phyloP scores from a whole-genome alignment of 2,113 vertebrate genomes.

The Condylura cristata region DNA sequence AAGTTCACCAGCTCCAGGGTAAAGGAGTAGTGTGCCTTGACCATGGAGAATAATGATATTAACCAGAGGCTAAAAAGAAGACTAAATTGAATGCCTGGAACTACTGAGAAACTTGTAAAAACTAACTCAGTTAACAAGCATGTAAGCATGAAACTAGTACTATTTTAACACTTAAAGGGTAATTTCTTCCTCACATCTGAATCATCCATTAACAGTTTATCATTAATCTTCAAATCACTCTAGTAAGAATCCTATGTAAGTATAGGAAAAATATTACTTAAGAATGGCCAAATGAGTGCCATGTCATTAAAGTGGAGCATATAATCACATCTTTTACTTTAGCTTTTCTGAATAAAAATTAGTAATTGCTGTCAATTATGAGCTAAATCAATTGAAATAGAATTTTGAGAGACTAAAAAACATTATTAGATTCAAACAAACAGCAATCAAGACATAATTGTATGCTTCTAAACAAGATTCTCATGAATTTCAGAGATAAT shows the following conservation, averaged over 20 bases:
- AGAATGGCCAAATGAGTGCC: constrained; percentile 15
- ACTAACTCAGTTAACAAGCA: neutral
- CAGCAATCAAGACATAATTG: constrained; percentile 46
- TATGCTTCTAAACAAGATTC: constrained; percentile 11
- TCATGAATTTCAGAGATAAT: neutral
- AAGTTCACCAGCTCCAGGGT: neutral
- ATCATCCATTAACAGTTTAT: neutral
- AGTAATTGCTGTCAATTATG: neutral
- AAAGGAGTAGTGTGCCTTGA: neutral
- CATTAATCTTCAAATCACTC: neutral
- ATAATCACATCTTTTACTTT: neutral
- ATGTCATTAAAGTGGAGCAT: neutral
- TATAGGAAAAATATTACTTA: neutral
- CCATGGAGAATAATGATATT: neutral
- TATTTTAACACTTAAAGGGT: neutral
- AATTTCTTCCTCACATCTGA: neutral
- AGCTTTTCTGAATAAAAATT: constrained; percentile 16
- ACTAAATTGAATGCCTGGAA: neutral
- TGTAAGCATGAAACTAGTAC: neutral
- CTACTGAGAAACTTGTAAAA: neutral
- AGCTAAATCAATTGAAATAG: neutral
- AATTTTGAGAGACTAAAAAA: constrained; percentile 29
- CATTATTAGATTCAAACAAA: neutral
- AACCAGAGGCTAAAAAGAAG: neutral
- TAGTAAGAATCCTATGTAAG: neutral